phyloP scores from a whole-genome alignment of 2,888 invertebrate species.

The Notodonta ziczac region DNA sequence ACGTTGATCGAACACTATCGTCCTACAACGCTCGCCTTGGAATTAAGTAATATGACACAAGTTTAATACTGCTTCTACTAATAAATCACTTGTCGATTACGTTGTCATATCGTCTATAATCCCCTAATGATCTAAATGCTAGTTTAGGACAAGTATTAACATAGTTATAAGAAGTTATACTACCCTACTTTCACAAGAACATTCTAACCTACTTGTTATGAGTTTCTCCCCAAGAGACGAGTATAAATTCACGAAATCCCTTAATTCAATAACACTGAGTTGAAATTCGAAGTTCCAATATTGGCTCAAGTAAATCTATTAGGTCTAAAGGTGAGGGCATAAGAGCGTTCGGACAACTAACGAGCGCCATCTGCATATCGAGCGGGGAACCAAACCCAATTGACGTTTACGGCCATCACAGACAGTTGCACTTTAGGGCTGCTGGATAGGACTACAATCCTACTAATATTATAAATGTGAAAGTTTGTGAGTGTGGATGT shows the following conservation, averaged over 20 bases:
- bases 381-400: slow-evolving; percentile 48
- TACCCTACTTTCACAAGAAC: background rate
- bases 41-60: no score
- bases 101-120: no score
- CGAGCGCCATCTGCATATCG: slow-evolving; percentile 61
- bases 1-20: no score
- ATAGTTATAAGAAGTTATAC: background rate
- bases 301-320: slow-evolving; percentile 29
- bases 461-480: no score
- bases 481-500: no score
- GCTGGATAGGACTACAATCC: background rate
- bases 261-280: slow-evolving; percentile 4
- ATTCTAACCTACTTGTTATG: background rate
- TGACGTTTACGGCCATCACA: slow-evolving; percentile 35
- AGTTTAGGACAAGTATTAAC: background rate
- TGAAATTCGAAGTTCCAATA: slow-evolving; percentile 29
- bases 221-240: background rate
- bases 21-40: no score
- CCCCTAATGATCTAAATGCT: background rate
- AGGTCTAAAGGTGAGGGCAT: slow-evolving; percentile 40
- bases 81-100: no score
- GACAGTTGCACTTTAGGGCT: slow-evolving; percentile 31
- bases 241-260: slow-evolving; percentile 21
- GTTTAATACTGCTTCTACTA: no score
- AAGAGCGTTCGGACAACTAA: slow-evolving; percentile 43